Percentiles rank a stretch among this genome's conserved stretches.
Evolutionary conservation across 2,113 vertebrate species (phyloP).

Genomic region (Nothoprocta perdicaria): DNA sequence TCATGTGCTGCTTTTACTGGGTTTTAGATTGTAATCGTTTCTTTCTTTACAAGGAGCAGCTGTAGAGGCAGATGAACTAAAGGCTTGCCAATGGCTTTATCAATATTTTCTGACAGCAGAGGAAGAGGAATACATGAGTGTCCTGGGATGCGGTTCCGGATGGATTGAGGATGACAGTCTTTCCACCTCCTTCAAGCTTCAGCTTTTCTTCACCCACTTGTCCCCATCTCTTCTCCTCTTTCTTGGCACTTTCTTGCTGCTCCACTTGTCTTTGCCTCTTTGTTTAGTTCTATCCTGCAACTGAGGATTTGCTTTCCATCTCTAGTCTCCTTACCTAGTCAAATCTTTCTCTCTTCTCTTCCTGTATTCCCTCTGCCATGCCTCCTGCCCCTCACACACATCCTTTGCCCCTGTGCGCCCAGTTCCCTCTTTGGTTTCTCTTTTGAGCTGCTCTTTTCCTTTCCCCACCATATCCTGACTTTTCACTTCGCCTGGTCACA

Average conservation of each 20-base stretch:
- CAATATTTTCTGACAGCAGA: background rate
- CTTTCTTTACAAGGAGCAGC: background rate
- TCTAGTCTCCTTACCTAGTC: background rate
- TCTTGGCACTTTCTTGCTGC: background rate
- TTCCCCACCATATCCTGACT: background rate
- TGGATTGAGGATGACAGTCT: background rate
- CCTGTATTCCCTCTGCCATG: background rate
- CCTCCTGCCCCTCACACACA: background rate
- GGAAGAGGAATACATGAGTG: background rate
- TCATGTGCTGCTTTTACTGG: background rate
- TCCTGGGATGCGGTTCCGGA: fast-evolving
- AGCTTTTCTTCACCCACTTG: background rate
- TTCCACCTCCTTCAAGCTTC: background rate
- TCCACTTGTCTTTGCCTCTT: background rate
- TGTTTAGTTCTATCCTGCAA: fast-evolving
- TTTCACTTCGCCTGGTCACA: background rate
- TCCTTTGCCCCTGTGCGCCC: fast-evolving
- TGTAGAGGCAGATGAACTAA: background rate
- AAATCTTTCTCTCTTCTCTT: background rate
- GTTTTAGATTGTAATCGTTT: background rate
- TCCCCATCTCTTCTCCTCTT: background rate
- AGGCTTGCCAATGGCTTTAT: background rate
- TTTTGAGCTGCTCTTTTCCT: background rate
- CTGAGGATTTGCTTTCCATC: background rate
- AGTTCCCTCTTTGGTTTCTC: background rate